Evolutionary conservation across 2,888 invertebrate species (phyloP).

Genomic region (Dichetophora obliterata): DNA sequence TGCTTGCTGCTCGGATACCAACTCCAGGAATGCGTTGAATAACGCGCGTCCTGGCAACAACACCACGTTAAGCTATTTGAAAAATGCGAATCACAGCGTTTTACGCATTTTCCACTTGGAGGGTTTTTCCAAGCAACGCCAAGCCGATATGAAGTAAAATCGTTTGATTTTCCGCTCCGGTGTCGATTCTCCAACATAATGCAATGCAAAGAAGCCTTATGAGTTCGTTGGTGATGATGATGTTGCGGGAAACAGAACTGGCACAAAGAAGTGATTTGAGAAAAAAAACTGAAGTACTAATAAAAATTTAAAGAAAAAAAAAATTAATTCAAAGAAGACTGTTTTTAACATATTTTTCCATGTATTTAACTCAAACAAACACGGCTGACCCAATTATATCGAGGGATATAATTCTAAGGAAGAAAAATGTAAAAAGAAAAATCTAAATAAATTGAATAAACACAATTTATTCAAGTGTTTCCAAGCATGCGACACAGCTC

Average conservation of each 20-base stretch:
- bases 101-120: conserved; percentile 42
- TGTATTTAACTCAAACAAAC: neutral
- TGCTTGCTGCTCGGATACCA: neutral
- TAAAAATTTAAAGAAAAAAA: too few species aligned
- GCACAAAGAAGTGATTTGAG: neutral
- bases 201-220: conserved; percentile 18
- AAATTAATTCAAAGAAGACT: too few species aligned
- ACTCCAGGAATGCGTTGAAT: neutral
- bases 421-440: too few species aligned
- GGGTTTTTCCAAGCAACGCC: conserved; percentile 20
- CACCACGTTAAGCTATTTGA: conserved; percentile 24
- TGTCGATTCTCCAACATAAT: conserved; percentile 34
- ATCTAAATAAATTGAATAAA: too few species aligned
- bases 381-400: conserved; percentile 4
- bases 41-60: conserved; percentile 7
- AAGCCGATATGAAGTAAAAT: neutral
- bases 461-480: too few species aligned
- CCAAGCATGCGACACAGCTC: too few species aligned
- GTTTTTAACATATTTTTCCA: too few species aligned
- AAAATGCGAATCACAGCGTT: conserved; percentile 30
- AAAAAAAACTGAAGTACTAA: neutral
- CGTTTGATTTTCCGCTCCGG: conserved; percentile 32
- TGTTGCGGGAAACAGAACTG: neutral
- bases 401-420: too few species aligned
- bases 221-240: neutral